phyloP scores from a whole-genome alignment of 2,888 invertebrate genomes.

The Thysanoteuthis rhombus region DNA sequence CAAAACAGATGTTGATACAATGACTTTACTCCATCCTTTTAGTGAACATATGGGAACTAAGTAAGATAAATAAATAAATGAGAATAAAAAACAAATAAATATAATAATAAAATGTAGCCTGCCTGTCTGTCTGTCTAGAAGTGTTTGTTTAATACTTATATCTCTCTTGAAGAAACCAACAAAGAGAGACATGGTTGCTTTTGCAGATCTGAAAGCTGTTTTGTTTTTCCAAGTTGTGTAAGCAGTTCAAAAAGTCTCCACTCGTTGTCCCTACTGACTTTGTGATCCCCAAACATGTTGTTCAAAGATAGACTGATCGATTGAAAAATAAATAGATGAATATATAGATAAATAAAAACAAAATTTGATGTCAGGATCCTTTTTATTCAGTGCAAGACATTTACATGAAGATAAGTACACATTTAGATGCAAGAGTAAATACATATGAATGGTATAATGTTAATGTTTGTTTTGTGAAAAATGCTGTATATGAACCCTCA shows the following conservation, averaged over 20 bases:
- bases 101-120: too few relatives aligned
- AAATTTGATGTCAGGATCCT: background rate
- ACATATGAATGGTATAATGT: too few relatives aligned
- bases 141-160: too few relatives aligned
- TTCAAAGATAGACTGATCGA: background rate
- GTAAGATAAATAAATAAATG: too few relatives aligned
- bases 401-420: background rate
- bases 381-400: background rate
- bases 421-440: background rate
- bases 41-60: too few relatives aligned
- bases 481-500: too few relatives aligned
- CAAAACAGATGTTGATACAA: too few relatives aligned
- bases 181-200: background rate
- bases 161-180: background rate
- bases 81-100: too few relatives aligned
- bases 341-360: background rate
- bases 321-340: background rate
- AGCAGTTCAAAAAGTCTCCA: background rate
- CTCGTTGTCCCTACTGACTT: background rate
- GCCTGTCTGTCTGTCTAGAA: too few relatives aligned
- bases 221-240: background rate
- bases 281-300: background rate
- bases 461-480: too few relatives aligned
- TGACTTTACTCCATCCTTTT: too few relatives aligned
- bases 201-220: background rate